Evolutionary conservation across 2,113 vertebrate species (phyloP).

Genomic region (Atlantisia rogersi): DNA sequence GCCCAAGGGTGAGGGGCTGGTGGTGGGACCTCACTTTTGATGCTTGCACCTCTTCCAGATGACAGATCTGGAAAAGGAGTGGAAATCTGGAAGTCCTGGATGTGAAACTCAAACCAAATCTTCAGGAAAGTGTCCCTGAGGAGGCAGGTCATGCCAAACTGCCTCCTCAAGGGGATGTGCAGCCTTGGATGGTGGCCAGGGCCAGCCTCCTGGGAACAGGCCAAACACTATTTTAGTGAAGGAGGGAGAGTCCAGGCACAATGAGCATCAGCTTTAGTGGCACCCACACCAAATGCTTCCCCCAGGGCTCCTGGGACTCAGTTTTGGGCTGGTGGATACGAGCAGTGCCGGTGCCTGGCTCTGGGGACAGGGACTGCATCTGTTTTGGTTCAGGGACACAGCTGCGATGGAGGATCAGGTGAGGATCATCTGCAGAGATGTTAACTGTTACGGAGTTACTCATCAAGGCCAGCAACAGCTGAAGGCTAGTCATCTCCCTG

Average conservation of each 20-base stretch:
- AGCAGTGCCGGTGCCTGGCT: not conserved
- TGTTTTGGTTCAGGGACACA: not conserved
- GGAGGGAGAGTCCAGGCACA: not conserved
- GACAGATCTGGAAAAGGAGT: not conserved
- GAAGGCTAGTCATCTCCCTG: not conserved
- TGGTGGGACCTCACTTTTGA: not conserved
- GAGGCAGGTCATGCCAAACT: not conserved
- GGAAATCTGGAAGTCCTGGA: not conserved
- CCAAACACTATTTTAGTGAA: not conserved
- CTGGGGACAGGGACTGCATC: not conserved
- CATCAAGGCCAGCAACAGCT: not conserved
- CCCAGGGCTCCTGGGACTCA: fast-evolving
- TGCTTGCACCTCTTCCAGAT: not conserved
- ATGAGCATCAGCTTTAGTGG: not conserved
- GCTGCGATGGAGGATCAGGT: not conserved
- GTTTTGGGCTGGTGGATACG: not conserved
- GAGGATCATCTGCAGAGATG: not conserved
- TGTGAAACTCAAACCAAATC: not conserved
- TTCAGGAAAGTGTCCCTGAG: not conserved
- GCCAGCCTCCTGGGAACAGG: not conserved
- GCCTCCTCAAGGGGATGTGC: not conserved
- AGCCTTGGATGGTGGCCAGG: not conserved
- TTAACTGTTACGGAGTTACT: not conserved
- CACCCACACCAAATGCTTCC: fast-evolving
- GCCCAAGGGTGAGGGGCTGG: too few relatives aligned